Evolutionary conservation across 2,113 vertebrate genomes (phyloP), one percentile per base, ranked within the genome.

Genomic region (Potamarius usumacintae): DNA sequence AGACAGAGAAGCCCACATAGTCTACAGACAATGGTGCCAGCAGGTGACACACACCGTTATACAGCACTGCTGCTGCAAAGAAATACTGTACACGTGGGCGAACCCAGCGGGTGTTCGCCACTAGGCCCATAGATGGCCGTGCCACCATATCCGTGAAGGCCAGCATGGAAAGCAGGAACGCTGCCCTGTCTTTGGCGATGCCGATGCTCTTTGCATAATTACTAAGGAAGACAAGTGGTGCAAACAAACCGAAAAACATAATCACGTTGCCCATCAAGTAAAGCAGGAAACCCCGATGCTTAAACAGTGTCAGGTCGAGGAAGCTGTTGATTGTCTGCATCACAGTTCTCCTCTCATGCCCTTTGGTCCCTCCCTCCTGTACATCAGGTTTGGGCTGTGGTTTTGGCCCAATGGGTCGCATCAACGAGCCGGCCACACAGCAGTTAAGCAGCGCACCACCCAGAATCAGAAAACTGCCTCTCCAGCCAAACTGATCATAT

Each of bases 81-180:
- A 96, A 99, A 92, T 98, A 99, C 91, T 99, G 98, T 6, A 99
- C 20, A 53, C 96, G 93, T 18, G 98, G 98, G 4, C 98, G 96
- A 87, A 99, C 90, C 97, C 96, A 97, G 90, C 94, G 96, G 25
- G 97, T 99, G 93, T 99, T 99, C 63, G 98, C 98, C 83, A 99
- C 84, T 30, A 99, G 94, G 82, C 98, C 98, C 98, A 99, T 99
- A 12, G 97, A 98, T 25, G 98, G 98, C 34, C 98, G 96, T 18
- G 98, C 98, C n/a, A 99, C 93, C 98, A 99, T 99, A 90, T 99
- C 98, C 1, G 99, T 97, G 0, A 99, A 97, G 7, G 97, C 98
- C 92, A 99, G 92, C 50, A 99, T 95, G 15, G 98, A 99, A 42
- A 99, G 96, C 80, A 99, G 95, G 87, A 99, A 96, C 74, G 98